Base-by-base conservation (phyloP, 2,888 invertebrate genomes). In the Polymixis flavicincta region DNA sequence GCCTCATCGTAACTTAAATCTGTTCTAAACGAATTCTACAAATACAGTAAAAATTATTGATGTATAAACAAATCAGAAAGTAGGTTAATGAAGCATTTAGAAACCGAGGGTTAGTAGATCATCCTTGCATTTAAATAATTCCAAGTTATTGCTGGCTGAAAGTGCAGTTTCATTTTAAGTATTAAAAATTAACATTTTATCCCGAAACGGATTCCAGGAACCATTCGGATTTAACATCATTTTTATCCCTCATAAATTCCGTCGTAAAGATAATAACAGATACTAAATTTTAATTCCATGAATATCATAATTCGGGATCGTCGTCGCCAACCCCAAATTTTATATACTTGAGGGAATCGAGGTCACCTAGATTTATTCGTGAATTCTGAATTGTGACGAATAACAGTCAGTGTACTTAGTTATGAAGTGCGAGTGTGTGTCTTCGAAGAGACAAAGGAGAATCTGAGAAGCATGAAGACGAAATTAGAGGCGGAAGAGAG, bases 401-500 rank as follows among this genome's bases (percentile, higher is more conserved):
- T 80, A 73, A 86, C 77, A 60, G 68, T 61, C 57, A 50, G 63
- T 77, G 57, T 68, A 37, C 37, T 6, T 37, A 77, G 68, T 28
- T 80, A 82, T 78, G 78, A 71, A 37, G 48, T 73, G 45, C 1
- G 28, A 57, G 59, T 72, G 22, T 71, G 19, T 54, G 52, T 54
- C 65, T 63, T 32, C 52, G 42, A 57, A 13, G 22, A 74, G 55
- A 82, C 74, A 83, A 88, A 89, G 84, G 67, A 64, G 50, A 63
- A 63, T 68, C 57, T 77, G 37, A 68, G 74, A 74, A 88, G 83
- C 54, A 93, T 93, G 90, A 90, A 83, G 84, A 89, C 89, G 78
- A 90, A 90, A 89, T 90, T 87, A 79, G 90, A 88, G 74, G 88
- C 86, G 6, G 90, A 91, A 79, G 95, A 96, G 85, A 93, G 83